phyloP scores from a whole-genome alignment of 2,888 invertebrate genomes.

The Oasisia sp. region DNA sequence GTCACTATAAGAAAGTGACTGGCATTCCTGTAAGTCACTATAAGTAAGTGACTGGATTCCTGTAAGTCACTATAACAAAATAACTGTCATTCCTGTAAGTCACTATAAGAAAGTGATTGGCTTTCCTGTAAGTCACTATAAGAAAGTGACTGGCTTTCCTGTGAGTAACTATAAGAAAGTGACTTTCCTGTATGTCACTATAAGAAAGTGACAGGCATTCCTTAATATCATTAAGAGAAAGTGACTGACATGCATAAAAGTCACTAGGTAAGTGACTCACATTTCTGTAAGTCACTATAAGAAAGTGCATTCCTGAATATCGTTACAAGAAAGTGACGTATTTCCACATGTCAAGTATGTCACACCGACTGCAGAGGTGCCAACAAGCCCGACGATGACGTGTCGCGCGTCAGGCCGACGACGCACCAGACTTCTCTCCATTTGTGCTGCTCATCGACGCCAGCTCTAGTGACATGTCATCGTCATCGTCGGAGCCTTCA shows the following conservation, averaged over 20 bases:
- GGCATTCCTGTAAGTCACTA: background rate
- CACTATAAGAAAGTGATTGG: background rate
- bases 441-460: slow-evolving; percentile 4
- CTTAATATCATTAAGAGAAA: no score
- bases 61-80: background rate
- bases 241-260: background rate
- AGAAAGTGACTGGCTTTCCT: background rate
- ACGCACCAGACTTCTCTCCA: background rate
- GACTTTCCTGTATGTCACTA: background rate
- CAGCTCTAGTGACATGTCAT: slow-evolving; percentile 27
- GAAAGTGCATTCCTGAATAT: background rate
- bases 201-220: no score
- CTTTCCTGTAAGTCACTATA: background rate
- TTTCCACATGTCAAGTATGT: background rate
- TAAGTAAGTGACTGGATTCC: background rate
- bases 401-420: background rate
- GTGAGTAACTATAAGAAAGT: no score
- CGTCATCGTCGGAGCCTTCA: slow-evolving; percentile 28
- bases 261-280: no score
- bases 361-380: background rate
- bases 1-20: background rate
- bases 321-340: background rate
- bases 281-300: no score
- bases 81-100: no score
- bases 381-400: background rate